These are phyloP conservation scores for fruit fly (Drosophila melanogaster) DNA, from an alignment of 1,140 invertebrate species.

Conservation along the genomic window DNA sequence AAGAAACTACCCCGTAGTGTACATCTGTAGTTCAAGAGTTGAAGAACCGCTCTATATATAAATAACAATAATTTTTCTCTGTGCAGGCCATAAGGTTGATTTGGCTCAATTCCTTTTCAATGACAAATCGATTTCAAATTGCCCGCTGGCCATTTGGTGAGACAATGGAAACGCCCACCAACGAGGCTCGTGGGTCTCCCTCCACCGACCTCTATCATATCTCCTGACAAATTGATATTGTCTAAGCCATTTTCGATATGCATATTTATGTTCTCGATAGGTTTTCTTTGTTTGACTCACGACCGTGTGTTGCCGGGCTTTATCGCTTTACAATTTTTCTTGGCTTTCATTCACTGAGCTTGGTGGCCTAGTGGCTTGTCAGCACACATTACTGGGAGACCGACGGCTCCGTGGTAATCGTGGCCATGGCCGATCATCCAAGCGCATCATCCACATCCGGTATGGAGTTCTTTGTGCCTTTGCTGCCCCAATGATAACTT, in stretches of 20 bases:
- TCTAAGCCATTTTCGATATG: constrained; percentile 66
- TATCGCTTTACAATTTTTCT: constrained; percentile 73
- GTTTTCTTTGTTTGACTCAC: constrained; percentile 45
- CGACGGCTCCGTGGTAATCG: constrained; percentile 20
- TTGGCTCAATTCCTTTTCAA: constrained; percentile 15
- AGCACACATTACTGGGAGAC: constrained; percentile 42
- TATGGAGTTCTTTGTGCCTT: constrained; percentile 32
- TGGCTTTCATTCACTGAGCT: constrained; percentile 43
- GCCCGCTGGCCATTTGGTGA: constrained; percentile 38
- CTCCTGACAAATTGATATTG: constrained; percentile 75
- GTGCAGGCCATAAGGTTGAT: constrained; percentile 13
- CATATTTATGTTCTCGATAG: constrained; percentile 67
- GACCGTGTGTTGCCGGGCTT: constrained; percentile 45
- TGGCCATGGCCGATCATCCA: constrained; percentile 11
- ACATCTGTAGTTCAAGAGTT: too few relatives aligned
- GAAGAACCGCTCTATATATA: not conserved
- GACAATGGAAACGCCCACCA: constrained; percentile 64
- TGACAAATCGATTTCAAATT: constrained; percentile 71
- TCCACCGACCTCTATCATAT: constrained; percentile 52
- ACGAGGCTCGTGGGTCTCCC: constrained; percentile 3
- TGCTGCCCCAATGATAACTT: constrained; percentile 57
- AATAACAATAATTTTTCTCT: not conserved
- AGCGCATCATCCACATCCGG: constrained; percentile 58
- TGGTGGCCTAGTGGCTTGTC: constrained; percentile 42
- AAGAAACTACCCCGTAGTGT: too few relatives aligned